phyloP scores from a whole-genome alignment of 2,888 invertebrate species.

The Sinohyriopsis cumingii region DNA sequence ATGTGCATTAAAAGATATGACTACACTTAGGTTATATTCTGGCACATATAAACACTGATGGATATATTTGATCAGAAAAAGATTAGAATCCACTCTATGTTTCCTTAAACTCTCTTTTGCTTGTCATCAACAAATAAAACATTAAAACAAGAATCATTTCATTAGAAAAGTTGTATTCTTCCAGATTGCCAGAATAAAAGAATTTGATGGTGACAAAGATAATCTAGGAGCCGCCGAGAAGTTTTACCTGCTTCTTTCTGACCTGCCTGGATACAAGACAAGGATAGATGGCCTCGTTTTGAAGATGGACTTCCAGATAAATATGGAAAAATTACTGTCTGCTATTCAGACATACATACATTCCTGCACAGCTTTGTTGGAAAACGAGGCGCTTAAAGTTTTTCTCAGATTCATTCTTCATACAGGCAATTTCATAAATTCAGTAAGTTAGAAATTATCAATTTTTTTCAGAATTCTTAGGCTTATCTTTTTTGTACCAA shows the following conservation, averaged over 20 bases:
- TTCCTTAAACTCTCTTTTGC: no score
- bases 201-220: constrained; percentile 88
- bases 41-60: no score
- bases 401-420: constrained; percentile 94
- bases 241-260: constrained; percentile 89
- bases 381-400: constrained; percentile 84
- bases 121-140: no score
- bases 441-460: constrained; percentile 76
- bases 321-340: constrained; percentile 89
- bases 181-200: constrained; percentile 86
- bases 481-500: background rate
- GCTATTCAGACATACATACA: constrained; percentile 91
- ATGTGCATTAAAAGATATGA: no score
- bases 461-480: background rate
- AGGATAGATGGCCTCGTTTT: constrained; percentile 95
- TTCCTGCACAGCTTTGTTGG: constrained; percentile 83
- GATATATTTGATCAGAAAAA: no score
- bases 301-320: constrained; percentile 93
- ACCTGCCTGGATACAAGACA: constrained; percentile 87
- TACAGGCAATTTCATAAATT: constrained; percentile 97
- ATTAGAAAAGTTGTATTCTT: constrained; percentile 5
- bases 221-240: constrained; percentile 95
- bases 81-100: no score
- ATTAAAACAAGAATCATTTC: no score
- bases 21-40: no score